phyloP scores from a whole-genome alignment of 2,888 invertebrate species.

The Sarcophaga variegata region DNA sequence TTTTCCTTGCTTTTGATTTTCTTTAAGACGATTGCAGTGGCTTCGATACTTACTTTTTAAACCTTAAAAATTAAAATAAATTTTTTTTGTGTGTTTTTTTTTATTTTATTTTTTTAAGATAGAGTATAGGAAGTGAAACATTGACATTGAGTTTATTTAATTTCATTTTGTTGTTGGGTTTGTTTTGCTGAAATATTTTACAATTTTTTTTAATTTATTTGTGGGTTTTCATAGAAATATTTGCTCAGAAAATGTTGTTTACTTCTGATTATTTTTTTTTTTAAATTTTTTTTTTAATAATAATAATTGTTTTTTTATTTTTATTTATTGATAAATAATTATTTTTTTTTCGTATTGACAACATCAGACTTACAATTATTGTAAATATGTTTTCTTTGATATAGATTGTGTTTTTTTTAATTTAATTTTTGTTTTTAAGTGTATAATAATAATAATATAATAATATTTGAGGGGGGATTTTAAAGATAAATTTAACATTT shows the following conservation, averaged over 20 bases:
- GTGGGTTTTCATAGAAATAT: not conserved
- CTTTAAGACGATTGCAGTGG: no score
- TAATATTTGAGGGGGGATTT: constrained; percentile 20
- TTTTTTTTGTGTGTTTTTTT: constrained; percentile 29
- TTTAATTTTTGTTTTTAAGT: constrained; percentile 50
- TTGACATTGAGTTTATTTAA: constrained; percentile 66
- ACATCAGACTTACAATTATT: constrained; percentile 80
- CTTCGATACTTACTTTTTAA: constrained; percentile 3
- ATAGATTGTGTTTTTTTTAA: constrained; percentile 10
- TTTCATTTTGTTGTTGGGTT: constrained; percentile 55
- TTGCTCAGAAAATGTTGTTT: constrained; percentile 25
- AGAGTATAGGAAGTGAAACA: constrained; percentile 67
- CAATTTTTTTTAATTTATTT: constrained; percentile 31
- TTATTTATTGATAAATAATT: constrained; percentile 52
- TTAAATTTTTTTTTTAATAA: constrained; percentile 29
- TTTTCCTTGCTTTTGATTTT: no score
- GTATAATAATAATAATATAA: constrained; percentile 55
- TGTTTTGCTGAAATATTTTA: constrained; percentile 52
- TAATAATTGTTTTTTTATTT: constrained; percentile 68
- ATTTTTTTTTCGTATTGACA: constrained; percentile 76
- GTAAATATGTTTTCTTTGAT: constrained; percentile 59
- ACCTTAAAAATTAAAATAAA: not conserved
- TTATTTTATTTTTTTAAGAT: constrained; percentile 41
- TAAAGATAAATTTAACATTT: constrained; percentile 52
- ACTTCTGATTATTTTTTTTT: not conserved